phyloP scores from a whole-genome alignment of 1,140 invertebrate species.

The Maniola jurtina region DNA sequence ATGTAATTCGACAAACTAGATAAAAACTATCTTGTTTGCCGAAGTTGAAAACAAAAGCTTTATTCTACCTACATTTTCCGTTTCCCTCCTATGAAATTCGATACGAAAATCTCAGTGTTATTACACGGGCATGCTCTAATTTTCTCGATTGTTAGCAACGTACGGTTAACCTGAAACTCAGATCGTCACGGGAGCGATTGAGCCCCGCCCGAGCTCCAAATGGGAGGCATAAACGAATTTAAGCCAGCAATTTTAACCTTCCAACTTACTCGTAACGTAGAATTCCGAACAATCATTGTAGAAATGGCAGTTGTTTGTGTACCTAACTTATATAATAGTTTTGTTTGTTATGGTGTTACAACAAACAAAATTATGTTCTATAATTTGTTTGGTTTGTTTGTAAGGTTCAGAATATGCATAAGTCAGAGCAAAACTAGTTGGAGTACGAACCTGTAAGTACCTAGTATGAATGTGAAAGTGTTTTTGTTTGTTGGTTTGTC shows the following conservation, averaged over 20 bases:
- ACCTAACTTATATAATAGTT: conserved; percentile 4
- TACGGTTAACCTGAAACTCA: conserved; percentile 51
- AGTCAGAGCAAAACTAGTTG: too few relatives aligned
- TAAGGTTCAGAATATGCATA: too few relatives aligned
- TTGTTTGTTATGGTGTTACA: conserved; percentile 2
- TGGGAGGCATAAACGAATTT: conserved; percentile 62
- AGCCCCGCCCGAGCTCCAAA: conserved; percentile 38
- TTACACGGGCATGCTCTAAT: conserved; percentile 24
- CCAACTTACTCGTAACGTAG: conserved; percentile 40
- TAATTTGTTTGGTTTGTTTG: too few relatives aligned
- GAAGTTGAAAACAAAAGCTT: too few relatives aligned
- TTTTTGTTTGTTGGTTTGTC: too few relatives aligned
- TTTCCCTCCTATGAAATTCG: background rate
- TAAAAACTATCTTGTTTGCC: background rate
- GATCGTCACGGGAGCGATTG: conserved; percentile 59
- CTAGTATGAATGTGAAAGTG: too few relatives aligned
- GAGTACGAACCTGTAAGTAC: too few relatives aligned
- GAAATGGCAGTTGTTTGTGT: background rate
- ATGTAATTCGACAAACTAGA: too few relatives aligned
- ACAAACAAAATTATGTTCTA: background rate
- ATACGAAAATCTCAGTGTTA: conserved; percentile 12
- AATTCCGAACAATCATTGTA: conserved; percentile 10
- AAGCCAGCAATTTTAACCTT: conserved; percentile 62
- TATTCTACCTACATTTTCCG: background rate
- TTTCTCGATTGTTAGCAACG: conserved; percentile 31